Evolutionary conservation across 2,113 vertebrate species (phyloP), one percentile per base, ranked within the genome.

Genomic region (Boulengeromyrus knoepffleri): DNA sequence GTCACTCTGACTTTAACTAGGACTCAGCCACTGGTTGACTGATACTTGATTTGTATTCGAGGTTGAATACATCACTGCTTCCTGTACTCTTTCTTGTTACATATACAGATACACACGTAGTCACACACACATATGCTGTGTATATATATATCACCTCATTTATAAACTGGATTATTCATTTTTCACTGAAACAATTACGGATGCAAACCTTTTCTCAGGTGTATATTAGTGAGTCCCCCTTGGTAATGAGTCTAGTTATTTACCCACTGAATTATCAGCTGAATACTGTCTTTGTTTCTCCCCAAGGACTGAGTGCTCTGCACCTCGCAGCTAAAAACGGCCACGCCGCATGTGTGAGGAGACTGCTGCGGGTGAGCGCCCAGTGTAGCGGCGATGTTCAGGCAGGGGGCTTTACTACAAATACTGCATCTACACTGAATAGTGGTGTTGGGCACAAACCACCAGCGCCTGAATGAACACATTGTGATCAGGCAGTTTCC

Each of bases 271-370:
- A 42, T 42, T 42, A 47, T 47, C 83, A 46, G 45, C 83, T 85
- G 45, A 85, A 21, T n/a, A 9, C 56, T 21, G 31, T 87, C 74
- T 88, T 8, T 27, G 8, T 58, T 86, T 66, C 77, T 77, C 24
- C 92, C 45, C 6, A 88, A 99, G 98, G 98, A 90, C 96, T 96
- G 92, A 97, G 94, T 0, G 97, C 97, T 27, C 95, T 98, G 90
- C 98, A 99, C 90, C 95, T 99, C 42, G 97, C 98, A 0, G 97
- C 98, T 91, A 99, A 97, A 93, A 96, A 98, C 0, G 95, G 97
- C 1, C 97, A 98, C 86, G 93, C 96, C 0, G 96, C 98, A 90
- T 99, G 98, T 56, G 93, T 99, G 92, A 98, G 97, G 94, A 97
- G 96, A 5, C 95, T 99, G n/a, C 83, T 99, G 85, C 97, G 98